Evolutionary conservation across 2,797 vertebrate species (phyloP).

Genomic region (Bradypodion ventrale): DNA sequence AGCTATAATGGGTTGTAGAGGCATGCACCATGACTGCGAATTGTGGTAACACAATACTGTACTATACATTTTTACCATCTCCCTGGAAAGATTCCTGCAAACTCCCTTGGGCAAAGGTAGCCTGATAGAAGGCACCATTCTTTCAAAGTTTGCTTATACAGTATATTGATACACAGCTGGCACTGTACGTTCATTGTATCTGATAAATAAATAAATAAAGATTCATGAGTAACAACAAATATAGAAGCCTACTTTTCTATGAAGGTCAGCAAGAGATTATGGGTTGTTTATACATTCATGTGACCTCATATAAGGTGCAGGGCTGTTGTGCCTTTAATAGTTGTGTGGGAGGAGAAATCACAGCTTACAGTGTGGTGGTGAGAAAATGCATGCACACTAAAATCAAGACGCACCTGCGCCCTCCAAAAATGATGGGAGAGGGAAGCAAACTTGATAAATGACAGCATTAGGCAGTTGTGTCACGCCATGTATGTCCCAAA

Average conservation of each 20-base stretch:
- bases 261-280: no score
- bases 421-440: not conserved
- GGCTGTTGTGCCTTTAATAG: no score
- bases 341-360: no score
- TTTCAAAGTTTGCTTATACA: not conserved
- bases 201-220: not conserved
- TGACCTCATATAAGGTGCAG: no score
- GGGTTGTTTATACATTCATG: no score
- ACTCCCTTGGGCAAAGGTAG: no score
- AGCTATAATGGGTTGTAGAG: no score
- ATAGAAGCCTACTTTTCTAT: not conserved
- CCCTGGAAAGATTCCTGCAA: no score
- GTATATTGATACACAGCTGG: not conserved
- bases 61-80: no score
- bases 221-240: not conserved
- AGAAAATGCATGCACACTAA: not conserved
- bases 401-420: not conserved
- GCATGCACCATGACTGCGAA: not conserved
- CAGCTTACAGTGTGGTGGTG: not conserved
- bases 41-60: not conserved
- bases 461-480: not conserved
- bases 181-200: no score
- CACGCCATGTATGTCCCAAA: not conserved
- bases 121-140: not conserved
- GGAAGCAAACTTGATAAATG: not conserved